These are phyloP conservation scores for Hylaea fasciaria DNA, from an alignment of 2,888 invertebrate species.

Conservation along the genomic window DNA sequence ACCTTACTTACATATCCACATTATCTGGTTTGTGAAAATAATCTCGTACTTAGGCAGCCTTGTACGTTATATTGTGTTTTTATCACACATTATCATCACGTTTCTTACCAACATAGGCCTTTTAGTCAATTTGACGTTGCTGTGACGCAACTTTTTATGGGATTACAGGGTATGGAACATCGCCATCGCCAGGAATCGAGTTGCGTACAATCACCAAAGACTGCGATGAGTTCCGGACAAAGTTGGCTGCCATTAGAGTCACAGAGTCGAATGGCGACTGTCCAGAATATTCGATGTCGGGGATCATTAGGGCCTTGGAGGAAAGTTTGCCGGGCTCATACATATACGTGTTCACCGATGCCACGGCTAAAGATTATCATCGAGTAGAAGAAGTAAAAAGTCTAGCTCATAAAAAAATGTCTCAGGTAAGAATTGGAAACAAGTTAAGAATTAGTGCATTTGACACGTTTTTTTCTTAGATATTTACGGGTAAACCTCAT, in stretches of 20 bases:
- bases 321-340: slow-evolving; percentile 59
- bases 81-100: too few relatives aligned
- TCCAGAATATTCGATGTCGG: slow-evolving; percentile 63
- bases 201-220: slow-evolving; percentile 51
- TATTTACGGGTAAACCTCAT: background rate
- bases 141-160: too few relatives aligned
- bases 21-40: too few relatives aligned
- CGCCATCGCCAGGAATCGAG: slow-evolving; percentile 3
- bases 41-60: too few relatives aligned
- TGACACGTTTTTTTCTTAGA: background rate
- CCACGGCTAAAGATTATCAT: slow-evolving; percentile 57
- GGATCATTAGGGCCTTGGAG: slow-evolving; percentile 59
- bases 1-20: too few relatives aligned
- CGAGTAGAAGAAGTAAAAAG: slow-evolving; percentile 51
- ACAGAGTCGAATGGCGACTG: slow-evolving; percentile 56
- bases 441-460: background rate
- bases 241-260: slow-evolving; percentile 45
- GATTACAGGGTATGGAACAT: too few relatives aligned
- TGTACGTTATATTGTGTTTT: too few relatives aligned
- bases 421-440: slow-evolving; percentile 51
- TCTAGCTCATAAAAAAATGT: slow-evolving; percentile 55
- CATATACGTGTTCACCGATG: slow-evolving; percentile 72
- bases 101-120: too few relatives aligned
- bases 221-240: slow-evolving; percentile 48
- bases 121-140: too few relatives aligned